Evolutionary conservation across 1,140 invertebrate species (phyloP).

Genomic region (Bilobella aurantiaca): DNA sequence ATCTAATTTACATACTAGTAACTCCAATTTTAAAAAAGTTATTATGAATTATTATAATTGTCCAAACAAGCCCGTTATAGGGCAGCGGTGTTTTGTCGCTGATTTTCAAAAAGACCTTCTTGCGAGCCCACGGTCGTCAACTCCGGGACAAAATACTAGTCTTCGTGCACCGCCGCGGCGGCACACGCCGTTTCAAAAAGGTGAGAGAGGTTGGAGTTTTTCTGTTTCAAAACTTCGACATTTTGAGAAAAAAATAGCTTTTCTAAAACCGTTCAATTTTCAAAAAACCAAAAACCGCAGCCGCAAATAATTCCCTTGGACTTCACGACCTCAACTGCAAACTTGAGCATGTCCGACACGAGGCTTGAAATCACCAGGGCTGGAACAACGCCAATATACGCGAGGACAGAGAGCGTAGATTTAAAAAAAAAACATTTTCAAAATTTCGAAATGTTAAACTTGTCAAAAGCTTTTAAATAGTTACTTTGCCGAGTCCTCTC

Average conservation of each 20-base stretch:
- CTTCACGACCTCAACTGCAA: constrained; percentile 46
- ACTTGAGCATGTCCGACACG: constrained; percentile 47
- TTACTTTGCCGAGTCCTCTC: constrained; percentile 51
- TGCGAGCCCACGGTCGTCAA: neutral
- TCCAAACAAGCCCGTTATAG: no score
- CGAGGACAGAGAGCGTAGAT: no score
- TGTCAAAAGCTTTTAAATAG: neutral
- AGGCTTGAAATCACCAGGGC: constrained; percentile 64
- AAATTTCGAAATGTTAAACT: no score
- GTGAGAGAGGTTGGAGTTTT: neutral
- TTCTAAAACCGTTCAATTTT: neutral
- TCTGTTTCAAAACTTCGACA: no score
- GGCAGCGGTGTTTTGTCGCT: constrained; percentile 47
- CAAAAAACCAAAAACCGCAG: constrained; percentile 4
- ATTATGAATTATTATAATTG: no score
- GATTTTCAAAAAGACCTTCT: constrained; percentile 38
- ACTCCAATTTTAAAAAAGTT: no score
- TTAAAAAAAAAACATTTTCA: neutral
- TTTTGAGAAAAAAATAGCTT: neutral
- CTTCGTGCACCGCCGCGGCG: neutral
- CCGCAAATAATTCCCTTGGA: constrained; percentile 22
- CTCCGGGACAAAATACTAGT: constrained; percentile 11
- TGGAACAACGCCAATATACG: constrained; percentile 51
- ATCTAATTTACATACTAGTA: no score
- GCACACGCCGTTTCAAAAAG: neutral